Conservation (phyloP, 2,797 vertebrate genomes). For the Phalanger gymnotis region DNA sequence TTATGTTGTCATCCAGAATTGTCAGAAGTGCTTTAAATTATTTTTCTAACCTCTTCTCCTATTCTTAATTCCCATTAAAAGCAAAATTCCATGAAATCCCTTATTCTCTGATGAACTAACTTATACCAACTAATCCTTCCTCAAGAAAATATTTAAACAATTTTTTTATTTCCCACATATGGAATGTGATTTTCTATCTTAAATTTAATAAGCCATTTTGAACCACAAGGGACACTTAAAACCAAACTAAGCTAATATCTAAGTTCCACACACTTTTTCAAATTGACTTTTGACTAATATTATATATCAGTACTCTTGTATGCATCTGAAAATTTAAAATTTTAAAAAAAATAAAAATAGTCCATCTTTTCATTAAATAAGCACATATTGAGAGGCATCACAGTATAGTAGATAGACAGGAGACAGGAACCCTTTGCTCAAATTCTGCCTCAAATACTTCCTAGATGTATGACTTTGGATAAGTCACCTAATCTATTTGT, state of each 20-base stretch:
- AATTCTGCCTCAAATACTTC: neutral
- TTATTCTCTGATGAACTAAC: conserved; percentile 24
- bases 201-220: neutral
- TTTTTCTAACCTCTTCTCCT: neutral
- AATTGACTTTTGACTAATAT: neutral
- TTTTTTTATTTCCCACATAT: neutral
- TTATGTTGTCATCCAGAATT: neutral
- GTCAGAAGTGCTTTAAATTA: neutral
- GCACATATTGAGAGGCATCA: neutral
- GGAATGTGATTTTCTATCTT: neutral
- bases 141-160: conserved; percentile 7
- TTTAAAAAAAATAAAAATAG: neutral
- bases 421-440: neutral
- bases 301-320: neutral
- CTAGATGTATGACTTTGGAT: neutral
- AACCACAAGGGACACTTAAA: neutral
- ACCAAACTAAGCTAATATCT: neutral
- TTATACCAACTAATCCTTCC: neutral
- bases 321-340: neutral
- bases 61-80: neutral
- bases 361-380: neutral
- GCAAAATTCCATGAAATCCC: neutral
- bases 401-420: neutral
- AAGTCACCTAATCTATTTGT: neutral
- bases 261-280: neutral